Evolutionary conservation across 2,888 invertebrate species (phyloP), one percentile per base, ranked within the genome.

Genomic region (Falcaria lacertinaria): DNA sequence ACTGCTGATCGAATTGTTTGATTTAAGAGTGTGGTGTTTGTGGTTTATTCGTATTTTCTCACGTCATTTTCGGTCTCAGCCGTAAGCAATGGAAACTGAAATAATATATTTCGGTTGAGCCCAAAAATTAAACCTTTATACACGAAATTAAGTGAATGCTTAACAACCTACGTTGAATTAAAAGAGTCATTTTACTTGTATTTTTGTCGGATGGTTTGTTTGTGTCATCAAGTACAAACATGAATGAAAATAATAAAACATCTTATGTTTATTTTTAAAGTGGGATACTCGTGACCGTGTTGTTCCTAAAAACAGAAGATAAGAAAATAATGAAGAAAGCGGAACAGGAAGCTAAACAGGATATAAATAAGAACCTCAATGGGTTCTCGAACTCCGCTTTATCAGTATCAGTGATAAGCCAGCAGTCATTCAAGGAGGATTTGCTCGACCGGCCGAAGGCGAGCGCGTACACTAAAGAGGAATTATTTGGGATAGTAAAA

Each of bases 211-310:
- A n/a, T 35, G 34, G 15, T 17, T 35, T 14, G 2, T 4, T 35
- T 35, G n/a, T n/a, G 11, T 4, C n/a, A n/a, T n/a, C n/a, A n/a
- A n/a, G n/a, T n/a, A n/a, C n/a, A n/a, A n/a, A n/a, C n/a, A n/a
- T n/a, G n/a, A n/a, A n/a, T n/a, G n/a, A n/a, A n/a, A n/a, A n/a
- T n/a, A n/a, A n/a, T n/a, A n/a, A n/a, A n/a, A n/a, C n/a, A n/a
- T n/a, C n/a, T 33, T 45, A 44, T 39, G n/a, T 15, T 42, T n/a
- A 25, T 54, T 42, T 52, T 90, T 90, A 56, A 84, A 94, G 93
- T 57, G 93, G 95, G 3, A 87, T 95, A 35, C 87, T 95, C 47
- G 93, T 95, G 33, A 93, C 95, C 0, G 88, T 94, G 47, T 88
- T 94, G 4, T 95, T 93, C 70, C 90, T 94, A 60, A 90, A 93